A percentile compares a stretch with the other conserved stretches of the same genome.
phyloP scores from a whole-genome alignment of 2,797 vertebrate genomes.

The Gymnoscopelus braueri region DNA sequence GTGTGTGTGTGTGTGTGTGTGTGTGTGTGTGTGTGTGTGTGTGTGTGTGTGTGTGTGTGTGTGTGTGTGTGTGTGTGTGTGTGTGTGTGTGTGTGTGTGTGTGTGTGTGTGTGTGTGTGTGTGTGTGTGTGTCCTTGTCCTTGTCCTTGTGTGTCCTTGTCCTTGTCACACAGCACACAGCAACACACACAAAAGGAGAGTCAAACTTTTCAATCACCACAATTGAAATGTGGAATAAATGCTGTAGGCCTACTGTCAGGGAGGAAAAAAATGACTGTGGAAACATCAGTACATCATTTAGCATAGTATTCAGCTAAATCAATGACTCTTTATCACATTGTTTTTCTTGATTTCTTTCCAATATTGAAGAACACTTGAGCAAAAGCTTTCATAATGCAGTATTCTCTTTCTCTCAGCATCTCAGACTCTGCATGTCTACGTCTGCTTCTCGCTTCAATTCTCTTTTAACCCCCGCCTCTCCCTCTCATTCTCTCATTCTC shows the following conservation, averaged over 20 bases:
- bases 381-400: too few relatives aligned
- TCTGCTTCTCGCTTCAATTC: not conserved
- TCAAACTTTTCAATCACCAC: not conserved
- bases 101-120: not conserved
- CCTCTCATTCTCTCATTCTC: not conserved
- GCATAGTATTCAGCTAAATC: too few relatives aligned
- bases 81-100: not conserved
- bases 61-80: not conserved
- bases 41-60: not conserved
- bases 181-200: not conserved
- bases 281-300: too few relatives aligned
- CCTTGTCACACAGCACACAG: not conserved
- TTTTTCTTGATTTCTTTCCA: too few relatives aligned
- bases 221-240: too few relatives aligned
- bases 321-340: too few relatives aligned
- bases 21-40: not conserved
- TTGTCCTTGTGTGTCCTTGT: not conserved
- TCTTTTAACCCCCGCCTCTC: not conserved
- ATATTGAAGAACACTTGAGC: too few relatives aligned
- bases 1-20: not conserved
- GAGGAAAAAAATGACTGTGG: too few relatives aligned
- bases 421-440: not conserved
- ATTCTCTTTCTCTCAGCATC: not conserved
- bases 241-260: too few relatives aligned
- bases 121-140: constrained; percentile 1